phyloP scores from a whole-genome alignment of 2,888 invertebrate species.

The Leucophenga montana region DNA sequence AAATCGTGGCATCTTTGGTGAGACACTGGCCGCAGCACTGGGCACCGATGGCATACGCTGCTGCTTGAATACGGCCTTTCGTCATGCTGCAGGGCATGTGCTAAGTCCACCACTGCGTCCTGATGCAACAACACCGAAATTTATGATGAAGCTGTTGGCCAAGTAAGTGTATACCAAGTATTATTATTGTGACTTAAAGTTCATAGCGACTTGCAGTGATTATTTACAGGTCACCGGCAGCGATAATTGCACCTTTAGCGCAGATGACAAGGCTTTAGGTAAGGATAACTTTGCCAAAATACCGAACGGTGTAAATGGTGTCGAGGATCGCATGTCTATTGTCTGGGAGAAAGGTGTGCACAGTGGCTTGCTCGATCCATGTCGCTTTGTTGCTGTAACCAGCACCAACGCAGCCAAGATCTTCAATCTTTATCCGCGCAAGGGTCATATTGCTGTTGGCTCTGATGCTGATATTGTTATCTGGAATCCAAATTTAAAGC shows the following conservation, averaged over 20 bases:
- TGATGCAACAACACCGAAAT: slow-evolving; percentile 89
- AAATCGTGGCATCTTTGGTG: slow-evolving; percentile 87
- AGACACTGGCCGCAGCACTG: slow-evolving; percentile 83
- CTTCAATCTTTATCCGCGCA: slow-evolving; percentile 96
- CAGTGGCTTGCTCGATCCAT: slow-evolving; percentile 91
- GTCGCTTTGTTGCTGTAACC: slow-evolving; percentile 96
- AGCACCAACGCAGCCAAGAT: slow-evolving; percentile 97
- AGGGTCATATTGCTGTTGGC: slow-evolving; percentile 93
- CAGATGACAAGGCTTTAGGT: slow-evolving; percentile 91
- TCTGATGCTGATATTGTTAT: slow-evolving; percentile 98
- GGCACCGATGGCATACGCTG: slow-evolving; percentile 79
- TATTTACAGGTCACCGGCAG: slow-evolving; percentile 95
- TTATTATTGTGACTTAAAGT: slow-evolving; percentile 72
- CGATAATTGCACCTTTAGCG: slow-evolving; percentile 96
- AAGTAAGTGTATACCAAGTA: slow-evolving; percentile 88
- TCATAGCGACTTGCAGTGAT: slow-evolving; percentile 77
- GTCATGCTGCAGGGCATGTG: slow-evolving; percentile 95
- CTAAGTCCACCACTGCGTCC: slow-evolving; percentile 95
- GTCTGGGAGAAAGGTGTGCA: slow-evolving; percentile 97
- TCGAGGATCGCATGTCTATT: slow-evolving; percentile 96
- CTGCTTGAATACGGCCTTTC: slow-evolving; percentile 86
- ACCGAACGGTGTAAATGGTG: slow-evolving; percentile 97
- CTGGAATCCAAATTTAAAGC: slow-evolving; percentile 91
- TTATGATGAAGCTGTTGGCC: slow-evolving; percentile 88
- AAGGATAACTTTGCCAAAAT: slow-evolving; percentile 93